Conservation (phyloP, 2,113 vertebrate genomes). For the Orycteropus afer region DNA sequence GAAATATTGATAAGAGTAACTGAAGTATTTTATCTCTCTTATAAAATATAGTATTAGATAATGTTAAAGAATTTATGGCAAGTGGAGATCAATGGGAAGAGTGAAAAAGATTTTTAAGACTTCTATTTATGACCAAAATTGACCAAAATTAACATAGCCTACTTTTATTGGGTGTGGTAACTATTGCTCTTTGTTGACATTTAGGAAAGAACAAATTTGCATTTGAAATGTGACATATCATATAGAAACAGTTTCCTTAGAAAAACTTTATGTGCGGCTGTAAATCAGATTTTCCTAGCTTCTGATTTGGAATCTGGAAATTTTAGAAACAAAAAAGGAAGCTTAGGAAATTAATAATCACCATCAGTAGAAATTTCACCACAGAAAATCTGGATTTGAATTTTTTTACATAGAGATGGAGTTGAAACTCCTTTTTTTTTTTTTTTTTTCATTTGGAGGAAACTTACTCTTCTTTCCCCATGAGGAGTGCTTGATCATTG, state of each 20-base stretch:
- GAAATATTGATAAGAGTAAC: not conserved
- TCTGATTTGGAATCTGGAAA: not conserved
- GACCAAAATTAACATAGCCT: no score
- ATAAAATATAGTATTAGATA: not conserved
- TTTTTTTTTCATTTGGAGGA: not conserved
- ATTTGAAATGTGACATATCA: not conserved
- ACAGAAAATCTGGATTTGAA: not conserved
- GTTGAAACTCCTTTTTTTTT: not conserved
- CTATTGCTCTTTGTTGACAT: not conserved
- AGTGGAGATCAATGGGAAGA: not conserved
- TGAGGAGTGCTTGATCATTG: not conserved
- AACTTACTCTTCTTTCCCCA: not conserved
- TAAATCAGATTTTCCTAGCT: not conserved
- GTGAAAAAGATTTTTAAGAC: not conserved
- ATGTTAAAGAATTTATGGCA: not conserved
- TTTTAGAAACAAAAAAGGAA: not conserved
- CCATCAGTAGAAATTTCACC: not conserved
- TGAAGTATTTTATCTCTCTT: not conserved
- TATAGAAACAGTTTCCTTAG: not conserved
- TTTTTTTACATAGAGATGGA: not conserved
- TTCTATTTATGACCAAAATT: not conserved
- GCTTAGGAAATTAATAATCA: not conserved
- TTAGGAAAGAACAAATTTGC: not conserved
- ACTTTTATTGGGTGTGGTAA: not conserved
- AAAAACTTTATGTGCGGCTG: not conserved